phyloP scores from a whole-genome alignment of 2,888 invertebrate genomes.

The Neoitamus cyanurus region DNA sequence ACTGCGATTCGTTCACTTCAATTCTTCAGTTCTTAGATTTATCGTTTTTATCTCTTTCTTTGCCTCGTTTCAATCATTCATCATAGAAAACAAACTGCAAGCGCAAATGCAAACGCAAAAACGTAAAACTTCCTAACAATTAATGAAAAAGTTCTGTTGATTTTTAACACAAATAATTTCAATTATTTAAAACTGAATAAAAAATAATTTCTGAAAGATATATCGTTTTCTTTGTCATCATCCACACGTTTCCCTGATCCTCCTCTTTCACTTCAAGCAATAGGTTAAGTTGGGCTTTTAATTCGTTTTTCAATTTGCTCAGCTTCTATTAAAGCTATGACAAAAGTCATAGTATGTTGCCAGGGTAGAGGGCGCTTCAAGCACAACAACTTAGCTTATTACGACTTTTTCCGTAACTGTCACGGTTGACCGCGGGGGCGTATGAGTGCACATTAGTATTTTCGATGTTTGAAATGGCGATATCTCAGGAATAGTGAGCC shows the following conservation, averaged over 20 bases:
- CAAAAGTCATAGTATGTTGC: no score
- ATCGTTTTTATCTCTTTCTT: conserved; percentile 45
- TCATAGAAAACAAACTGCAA: conserved; percentile 48
- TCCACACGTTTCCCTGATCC: neutral
- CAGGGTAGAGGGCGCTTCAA: no score
- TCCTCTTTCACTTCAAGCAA: neutral
- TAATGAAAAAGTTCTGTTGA: conserved; percentile 55
- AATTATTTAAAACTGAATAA: conserved; percentile 55
- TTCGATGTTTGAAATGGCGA: no score
- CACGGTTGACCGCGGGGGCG: no score
- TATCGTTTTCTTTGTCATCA: neutral
- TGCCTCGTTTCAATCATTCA: conserved; percentile 39
- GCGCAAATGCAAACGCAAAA: conserved; percentile 42
- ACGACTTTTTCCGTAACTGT: no score
- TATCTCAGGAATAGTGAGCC: no score
- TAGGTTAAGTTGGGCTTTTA: neutral
- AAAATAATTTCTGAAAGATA: conserved; percentile 46
- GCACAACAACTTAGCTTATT: no score
- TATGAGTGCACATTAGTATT: no score
- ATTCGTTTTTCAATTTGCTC: no score
- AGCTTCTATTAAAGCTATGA: no score
- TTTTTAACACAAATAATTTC: conserved; percentile 56
- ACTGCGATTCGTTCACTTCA: neutral
- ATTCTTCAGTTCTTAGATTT: conserved; percentile 42
- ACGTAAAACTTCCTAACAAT: conserved; percentile 54